Percentiles rank a stretch among this genome's conserved stretches.
Evolutionary conservation across 2,113 vertebrate genomes (phyloP).

Genomic region (Boleophthalmus pectinirostris): DNA sequence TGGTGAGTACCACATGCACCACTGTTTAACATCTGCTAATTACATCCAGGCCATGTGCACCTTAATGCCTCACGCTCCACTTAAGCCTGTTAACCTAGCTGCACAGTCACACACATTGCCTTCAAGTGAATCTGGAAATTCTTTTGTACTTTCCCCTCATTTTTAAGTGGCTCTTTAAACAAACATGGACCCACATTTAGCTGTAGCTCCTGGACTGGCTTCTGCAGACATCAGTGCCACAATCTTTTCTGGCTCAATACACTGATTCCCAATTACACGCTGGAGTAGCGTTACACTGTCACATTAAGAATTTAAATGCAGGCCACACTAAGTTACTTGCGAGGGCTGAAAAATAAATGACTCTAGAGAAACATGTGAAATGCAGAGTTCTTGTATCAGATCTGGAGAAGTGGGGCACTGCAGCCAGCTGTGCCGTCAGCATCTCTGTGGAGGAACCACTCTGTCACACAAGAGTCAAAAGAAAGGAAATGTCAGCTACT

Average conservation of each 20-base stretch:
- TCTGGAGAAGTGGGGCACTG: conserved; percentile 49
- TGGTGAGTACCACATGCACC: not conserved
- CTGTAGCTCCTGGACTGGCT: conserved; percentile 17
- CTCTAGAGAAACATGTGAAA: conserved; percentile 38
- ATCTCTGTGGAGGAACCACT: conserved; percentile 7
- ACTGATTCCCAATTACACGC: conserved; percentile 70
- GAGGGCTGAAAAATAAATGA: conserved; percentile 62
- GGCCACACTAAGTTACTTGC: conserved; percentile 47
- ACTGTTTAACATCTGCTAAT: conserved; percentile 37
- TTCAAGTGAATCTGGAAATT: conserved; percentile 15
- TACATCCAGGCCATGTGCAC: conserved; percentile 26
- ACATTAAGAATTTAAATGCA: conserved; percentile 61
- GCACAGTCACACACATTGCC: conserved; percentile 16
- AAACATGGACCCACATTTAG: conserved; percentile 1
- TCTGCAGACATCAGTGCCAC: conserved; percentile 62
- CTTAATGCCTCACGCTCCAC: conserved; percentile 49
- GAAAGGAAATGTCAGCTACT: conserved; percentile 2
- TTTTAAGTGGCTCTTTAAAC: conserved; percentile 18
- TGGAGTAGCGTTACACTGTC: conserved; percentile 67
- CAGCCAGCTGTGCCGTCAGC: conserved; percentile 46
- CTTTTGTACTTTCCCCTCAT: conserved; percentile 27
- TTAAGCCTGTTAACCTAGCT: conserved; percentile 29
- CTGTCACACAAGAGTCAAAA: conserved; percentile 1
- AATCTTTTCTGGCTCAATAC: conserved; percentile 59
- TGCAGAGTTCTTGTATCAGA: conserved; percentile 37